Evolutionary conservation across 1,140 invertebrate species (phyloP).

Genomic region (Paramacrobiotus metropolitanus): DNA sequence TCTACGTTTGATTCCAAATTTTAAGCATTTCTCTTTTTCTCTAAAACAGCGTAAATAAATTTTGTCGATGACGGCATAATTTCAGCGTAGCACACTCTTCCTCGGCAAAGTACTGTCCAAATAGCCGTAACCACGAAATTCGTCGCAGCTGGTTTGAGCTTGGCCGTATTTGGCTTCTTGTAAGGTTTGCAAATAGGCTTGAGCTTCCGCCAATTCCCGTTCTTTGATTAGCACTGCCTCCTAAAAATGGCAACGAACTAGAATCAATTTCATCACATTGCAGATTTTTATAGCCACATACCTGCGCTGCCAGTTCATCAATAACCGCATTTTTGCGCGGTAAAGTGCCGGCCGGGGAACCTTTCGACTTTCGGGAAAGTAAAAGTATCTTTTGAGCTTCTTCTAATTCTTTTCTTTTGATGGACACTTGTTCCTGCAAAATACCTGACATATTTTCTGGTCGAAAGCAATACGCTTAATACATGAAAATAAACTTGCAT

Average conservation of each 20-base stretch:
- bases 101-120: no score
- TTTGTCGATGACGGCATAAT: no score
- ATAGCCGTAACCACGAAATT: conserved; percentile 11
- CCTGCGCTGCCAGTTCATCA: not conserved
- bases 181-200: conserved; percentile 43
- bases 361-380: not conserved
- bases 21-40: no score
- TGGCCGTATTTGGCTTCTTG: conserved; percentile 25
- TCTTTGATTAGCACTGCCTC: conserved; percentile 70
- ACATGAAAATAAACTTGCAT: not conserved
- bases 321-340: not conserved
- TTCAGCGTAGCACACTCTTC: no score
- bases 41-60: no score
- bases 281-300: not conserved
- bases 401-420: not conserved
- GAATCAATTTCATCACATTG: not conserved
- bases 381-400: not conserved
- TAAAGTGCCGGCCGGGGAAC: not conserved
- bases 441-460: not conserved
- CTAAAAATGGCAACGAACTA: not conserved
- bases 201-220: conserved; percentile 68
- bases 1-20: no score
- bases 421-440: not conserved
- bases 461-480: not conserved
- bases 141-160: conserved; percentile 4